Base-by-base conservation (phyloP, 2,888 invertebrate species). In the Caprella mutica region DNA sequence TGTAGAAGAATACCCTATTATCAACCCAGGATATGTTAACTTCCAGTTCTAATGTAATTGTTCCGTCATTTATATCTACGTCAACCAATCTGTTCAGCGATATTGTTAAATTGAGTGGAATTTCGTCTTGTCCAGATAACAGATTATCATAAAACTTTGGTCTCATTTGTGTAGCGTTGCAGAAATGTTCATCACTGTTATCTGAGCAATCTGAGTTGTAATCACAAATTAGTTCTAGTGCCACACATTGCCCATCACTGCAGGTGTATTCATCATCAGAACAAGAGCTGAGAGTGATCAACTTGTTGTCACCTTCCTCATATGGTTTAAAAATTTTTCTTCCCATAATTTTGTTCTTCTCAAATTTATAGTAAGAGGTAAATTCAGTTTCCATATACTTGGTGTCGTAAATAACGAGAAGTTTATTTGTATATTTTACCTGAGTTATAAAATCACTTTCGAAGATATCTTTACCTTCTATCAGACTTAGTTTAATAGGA, bases 231-330 rank as follows among this genome's bases (percentile, higher is more conserved):
- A 30, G 6, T 12, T 40, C n/a, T 8, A 58, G 40, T 24, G 24
- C 23, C 12, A 58, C 27, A 30, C 58, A 58, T 5, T 39, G n/a
- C 14, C 58, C 58, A 26, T 30, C 33, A 5, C 48, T 43, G 19
- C 58, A 58, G 4, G 58, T 58, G 48, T 53, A 58, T 27, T 58
- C 48, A n/a, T 27, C 46, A 12, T 40, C 42, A n/a, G 5, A n/a
- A 30, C 58, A 58, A 5, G 53, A 23, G 3, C 53, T 53, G n/a
- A 58, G 21, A 1, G 53, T 53, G 35, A 53, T n/a, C n/a, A n/a
- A n/a, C 2, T 4, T 17, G 2, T 21, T 21, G 9, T 27, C 26
- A 23, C 1, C 24, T 5, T 35, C 21, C 3, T 35, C 17, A 8
- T 35, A 3, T 14, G 5, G 9, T 9, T n/a, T n/a, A 35, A 26